These are phyloP conservation scores for Agonopterix alstromeriana DNA, from an alignment of 2,888 invertebrate genomes.

Conservation along the genomic window DNA sequence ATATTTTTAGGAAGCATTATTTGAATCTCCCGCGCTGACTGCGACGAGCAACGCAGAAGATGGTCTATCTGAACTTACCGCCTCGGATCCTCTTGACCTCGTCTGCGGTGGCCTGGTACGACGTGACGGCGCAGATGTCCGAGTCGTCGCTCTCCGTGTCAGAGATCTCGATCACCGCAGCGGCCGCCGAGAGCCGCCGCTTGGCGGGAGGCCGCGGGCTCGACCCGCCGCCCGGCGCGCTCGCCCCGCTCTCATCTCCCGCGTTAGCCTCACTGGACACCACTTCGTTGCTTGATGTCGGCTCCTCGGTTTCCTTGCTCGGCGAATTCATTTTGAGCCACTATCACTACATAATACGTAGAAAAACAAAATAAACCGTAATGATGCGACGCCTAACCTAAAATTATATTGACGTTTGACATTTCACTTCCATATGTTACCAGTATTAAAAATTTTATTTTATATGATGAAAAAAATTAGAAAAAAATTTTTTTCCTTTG, in stretches of 20 bases:
- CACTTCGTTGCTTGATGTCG: conserved; percentile 40
- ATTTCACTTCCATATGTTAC: too few species aligned
- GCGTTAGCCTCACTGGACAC: conserved; percentile 31
- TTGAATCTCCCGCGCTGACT: conserved; percentile 47
- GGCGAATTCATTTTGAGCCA: conserved; percentile 59
- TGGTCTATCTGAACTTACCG: conserved; percentile 33
- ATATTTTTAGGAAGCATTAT: background rate
- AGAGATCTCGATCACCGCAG: conserved; percentile 62
- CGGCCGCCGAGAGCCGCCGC: conserved; percentile 14
- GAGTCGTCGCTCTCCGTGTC: conserved; percentile 71
- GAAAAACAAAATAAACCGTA: conserved; percentile 52
- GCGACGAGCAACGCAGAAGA: conserved; percentile 12
- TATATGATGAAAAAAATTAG: too few species aligned
- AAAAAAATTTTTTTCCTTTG: too few species aligned
- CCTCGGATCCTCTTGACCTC: conserved; percentile 70
- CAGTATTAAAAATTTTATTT: too few species aligned
- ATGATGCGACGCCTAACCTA: conserved; percentile 66
- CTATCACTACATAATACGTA: conserved; percentile 62
- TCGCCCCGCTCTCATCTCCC: conserved; percentile 23
- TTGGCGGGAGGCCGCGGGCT: conserved; percentile 55
- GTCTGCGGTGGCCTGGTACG: conserved; percentile 68
- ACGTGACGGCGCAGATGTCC: conserved; percentile 69
- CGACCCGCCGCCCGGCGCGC: conserved; percentile 23
- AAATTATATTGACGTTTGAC: conserved; percentile 27
- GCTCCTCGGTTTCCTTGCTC: conserved; percentile 53